Evolutionary conservation across 2,888 invertebrate species (phyloP).

Genomic region (Ophion slaviceki): DNA sequence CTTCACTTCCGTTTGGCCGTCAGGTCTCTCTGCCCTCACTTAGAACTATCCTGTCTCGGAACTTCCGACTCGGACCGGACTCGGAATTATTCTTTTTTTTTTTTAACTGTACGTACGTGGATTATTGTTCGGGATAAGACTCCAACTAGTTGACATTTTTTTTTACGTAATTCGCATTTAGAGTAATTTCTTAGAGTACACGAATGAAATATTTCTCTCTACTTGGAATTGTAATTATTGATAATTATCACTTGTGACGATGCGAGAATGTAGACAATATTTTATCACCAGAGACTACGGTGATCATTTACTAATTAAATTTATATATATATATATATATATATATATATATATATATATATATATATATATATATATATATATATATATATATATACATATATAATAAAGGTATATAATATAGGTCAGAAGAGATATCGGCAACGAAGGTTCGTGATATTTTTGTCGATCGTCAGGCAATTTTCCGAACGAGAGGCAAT

Average conservation of each 20-base stretch:
- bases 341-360: neutral
- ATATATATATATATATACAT: too few relatives aligned
- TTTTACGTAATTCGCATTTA: neutral
- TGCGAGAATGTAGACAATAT: neutral
- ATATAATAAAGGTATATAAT: too few relatives aligned
- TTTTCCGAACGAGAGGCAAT: constrained; percentile 65
- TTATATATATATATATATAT: neutral
- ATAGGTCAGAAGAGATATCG: neutral
- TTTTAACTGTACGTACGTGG: neutral
- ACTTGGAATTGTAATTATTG: neutral
- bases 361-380: neutral
- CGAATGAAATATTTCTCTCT: neutral
- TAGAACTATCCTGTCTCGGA: neutral
- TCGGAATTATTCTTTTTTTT: constrained; percentile 18
- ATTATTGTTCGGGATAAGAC: neutral
- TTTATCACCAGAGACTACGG: neutral
- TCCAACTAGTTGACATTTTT: neutral
- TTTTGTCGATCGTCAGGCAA: constrained; percentile 31
- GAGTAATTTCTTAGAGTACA: neutral
- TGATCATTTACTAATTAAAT: neutral
- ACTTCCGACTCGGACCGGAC: constrained; percentile 11
- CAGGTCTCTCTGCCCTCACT: constrained; percentile 9
- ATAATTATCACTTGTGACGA: neutral
- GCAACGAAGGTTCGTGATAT: constrained; percentile 15
- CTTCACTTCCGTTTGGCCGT: neutral